These are phyloP conservation scores for Mantis religiosa DNA, from an alignment of 2,888 invertebrate species.

Conservation along the genomic window DNA sequence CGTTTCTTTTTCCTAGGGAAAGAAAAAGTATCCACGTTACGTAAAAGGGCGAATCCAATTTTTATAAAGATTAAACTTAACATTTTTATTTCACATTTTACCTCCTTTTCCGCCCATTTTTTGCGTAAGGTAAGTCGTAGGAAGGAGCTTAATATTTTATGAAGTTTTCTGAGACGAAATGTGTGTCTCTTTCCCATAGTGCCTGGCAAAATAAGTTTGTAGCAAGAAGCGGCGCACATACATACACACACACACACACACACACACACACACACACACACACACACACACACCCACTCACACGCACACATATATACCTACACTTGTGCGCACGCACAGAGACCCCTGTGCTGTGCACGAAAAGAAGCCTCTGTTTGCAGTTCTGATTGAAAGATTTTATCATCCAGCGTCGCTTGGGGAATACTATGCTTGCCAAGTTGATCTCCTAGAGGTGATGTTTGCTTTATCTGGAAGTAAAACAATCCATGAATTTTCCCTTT, in stretches of 20 bases:
- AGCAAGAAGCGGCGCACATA: background rate
- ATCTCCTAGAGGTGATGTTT: no score
- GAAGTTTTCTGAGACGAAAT: background rate
- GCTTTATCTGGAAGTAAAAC: no score
- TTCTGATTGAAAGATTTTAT: background rate
- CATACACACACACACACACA: no score
- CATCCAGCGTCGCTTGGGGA: background rate
- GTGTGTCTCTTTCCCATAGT: background rate
- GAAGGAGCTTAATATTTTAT: constrained; percentile 14
- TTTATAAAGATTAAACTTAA: constrained; percentile 32
- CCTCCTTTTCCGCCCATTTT: constrained; percentile 6
- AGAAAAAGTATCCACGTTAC: background rate
- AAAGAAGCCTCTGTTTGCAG: background rate
- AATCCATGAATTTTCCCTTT: no score
- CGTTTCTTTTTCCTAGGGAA: background rate
- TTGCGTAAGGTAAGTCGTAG: constrained; percentile 8
- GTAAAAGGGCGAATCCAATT: constrained; percentile 29
- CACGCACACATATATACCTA: background rate
- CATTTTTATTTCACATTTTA: constrained; percentile 26
- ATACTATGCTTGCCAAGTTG: background rate
- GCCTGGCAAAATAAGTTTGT: background rate
- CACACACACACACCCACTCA: no score
- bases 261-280: no score
- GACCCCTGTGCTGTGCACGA: background rate
- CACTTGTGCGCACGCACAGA: background rate